These are phyloP conservation scores for Xylocampa areola DNA, from an alignment of 2,888 invertebrate species.

Conservation along the genomic window DNA sequence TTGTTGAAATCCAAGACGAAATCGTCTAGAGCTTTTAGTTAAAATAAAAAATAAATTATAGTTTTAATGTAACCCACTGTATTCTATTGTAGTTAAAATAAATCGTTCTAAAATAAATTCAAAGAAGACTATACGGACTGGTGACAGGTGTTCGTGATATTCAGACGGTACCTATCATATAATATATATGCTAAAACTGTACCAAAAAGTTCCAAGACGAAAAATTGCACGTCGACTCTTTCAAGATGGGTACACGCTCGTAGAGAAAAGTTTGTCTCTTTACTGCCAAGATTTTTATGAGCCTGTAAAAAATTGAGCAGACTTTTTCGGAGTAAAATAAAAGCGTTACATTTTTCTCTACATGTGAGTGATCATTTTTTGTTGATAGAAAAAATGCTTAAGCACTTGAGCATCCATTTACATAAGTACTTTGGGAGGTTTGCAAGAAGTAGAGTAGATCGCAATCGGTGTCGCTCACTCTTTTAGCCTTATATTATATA, in stretches of 20 bases:
- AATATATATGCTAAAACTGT: conserved; percentile 28
- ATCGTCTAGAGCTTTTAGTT: too few species aligned
- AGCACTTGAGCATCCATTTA: conserved; percentile 45
- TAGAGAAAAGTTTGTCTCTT: conserved; percentile 34
- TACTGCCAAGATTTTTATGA: conserved; percentile 34
- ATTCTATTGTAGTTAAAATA: too few species aligned
- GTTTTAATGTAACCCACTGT: too few species aligned
- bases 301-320: conserved; percentile 16
- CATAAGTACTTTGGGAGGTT: conserved; percentile 50
- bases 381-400: conserved; percentile 6
- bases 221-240: conserved; percentile 29
- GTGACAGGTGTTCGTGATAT: too few species aligned
- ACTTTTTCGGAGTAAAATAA: conserved; percentile 19
- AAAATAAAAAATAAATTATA: too few species aligned
- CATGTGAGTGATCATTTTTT: conserved; percentile 20
- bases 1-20: too few species aligned
- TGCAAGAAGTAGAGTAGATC: conserved; percentile 56
- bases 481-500: conserved; percentile 57
- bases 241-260: conserved; percentile 35
- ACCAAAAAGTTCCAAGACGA: conserved; percentile 27
- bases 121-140: too few species aligned
- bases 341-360: conserved; percentile 1
- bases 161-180: conserved; percentile 1
- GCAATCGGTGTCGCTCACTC: conserved; percentile 64
- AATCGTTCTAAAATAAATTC: too few species aligned